Conservation (phyloP, 2,797 vertebrate species). For the Esox masquinongy region DNA sequence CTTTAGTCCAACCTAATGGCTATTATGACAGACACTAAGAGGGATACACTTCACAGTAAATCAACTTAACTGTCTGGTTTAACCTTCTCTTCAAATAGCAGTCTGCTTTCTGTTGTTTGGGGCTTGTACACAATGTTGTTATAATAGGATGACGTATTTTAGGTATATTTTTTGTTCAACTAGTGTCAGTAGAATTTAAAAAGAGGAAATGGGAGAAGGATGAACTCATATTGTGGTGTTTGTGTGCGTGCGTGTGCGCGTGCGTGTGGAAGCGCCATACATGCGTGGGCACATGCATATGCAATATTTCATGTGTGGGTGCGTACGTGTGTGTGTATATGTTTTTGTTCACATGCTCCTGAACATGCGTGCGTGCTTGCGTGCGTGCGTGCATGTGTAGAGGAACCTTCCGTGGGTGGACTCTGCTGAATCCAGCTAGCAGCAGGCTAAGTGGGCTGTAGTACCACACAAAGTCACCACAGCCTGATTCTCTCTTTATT, state of each 20-base stretch:
- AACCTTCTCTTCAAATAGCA: neutral
- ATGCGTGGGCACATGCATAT: too few relatives aligned
- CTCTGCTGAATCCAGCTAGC: constrained; percentile 58
- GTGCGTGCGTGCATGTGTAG: neutral
- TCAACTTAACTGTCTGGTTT: neutral
- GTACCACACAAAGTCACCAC: constrained; percentile 24
- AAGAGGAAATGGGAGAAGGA: constrained; percentile 8
- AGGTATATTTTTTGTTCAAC: neutral
- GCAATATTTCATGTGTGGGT: neutral
- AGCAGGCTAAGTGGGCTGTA: constrained; percentile 55
- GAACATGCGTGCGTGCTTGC: constrained; percentile 19
- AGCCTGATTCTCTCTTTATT: constrained; percentile 2
- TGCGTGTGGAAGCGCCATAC: neutral
- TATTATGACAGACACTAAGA: neutral
- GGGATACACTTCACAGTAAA: neutral
- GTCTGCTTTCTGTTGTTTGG: neutral
- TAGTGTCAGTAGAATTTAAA: neutral
- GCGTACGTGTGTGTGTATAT: neutral
- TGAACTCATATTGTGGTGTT: neutral
- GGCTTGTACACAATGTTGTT: constrained; percentile 1
- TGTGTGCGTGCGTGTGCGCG: neutral
- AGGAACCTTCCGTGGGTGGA: constrained; percentile 58
- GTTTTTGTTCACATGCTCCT: constrained; percentile 33
- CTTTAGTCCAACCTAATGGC: neutral
- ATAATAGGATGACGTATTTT: neutral